phyloP scores from a whole-genome alignment of 2,113 vertebrate genomes.

The Clupea harengus region DNA sequence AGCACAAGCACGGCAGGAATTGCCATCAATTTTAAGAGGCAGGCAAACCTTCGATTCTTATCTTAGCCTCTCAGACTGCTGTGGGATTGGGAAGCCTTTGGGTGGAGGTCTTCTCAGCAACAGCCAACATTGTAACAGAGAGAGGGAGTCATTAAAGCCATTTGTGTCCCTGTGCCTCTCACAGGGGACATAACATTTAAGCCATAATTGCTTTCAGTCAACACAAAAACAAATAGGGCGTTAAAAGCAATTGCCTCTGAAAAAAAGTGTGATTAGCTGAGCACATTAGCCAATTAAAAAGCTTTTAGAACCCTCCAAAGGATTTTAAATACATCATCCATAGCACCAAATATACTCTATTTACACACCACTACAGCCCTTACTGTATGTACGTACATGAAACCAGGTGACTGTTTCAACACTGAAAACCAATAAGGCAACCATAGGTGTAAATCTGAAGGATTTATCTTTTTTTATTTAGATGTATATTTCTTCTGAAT shows the following conservation, averaged over 20 bases:
- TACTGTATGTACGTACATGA: background rate
- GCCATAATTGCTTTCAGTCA: background rate
- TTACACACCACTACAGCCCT: background rate
- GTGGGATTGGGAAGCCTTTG: background rate
- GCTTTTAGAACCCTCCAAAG: background rate
- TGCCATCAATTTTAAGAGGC: background rate
- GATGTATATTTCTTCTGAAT: background rate
- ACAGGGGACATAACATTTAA: background rate
- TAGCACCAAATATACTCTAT: background rate
- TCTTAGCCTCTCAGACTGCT: background rate
- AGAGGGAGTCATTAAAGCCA: background rate
- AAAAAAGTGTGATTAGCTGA: background rate
- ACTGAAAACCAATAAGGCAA: background rate
- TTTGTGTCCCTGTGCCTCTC: background rate
- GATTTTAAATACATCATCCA: background rate
- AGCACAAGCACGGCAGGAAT: background rate
- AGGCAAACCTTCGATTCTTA: background rate
- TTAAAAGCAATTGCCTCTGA: background rate
- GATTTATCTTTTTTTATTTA: background rate
- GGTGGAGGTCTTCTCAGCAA: background rate
- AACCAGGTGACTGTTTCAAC: background rate
- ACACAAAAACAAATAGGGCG: background rate
- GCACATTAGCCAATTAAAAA: constrained; percentile 2
- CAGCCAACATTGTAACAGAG: background rate
- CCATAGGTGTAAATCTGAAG: background rate